Base-by-base conservation (phyloP, 2,113 vertebrate species). In the Phalacrocorax carbo region DNA sequence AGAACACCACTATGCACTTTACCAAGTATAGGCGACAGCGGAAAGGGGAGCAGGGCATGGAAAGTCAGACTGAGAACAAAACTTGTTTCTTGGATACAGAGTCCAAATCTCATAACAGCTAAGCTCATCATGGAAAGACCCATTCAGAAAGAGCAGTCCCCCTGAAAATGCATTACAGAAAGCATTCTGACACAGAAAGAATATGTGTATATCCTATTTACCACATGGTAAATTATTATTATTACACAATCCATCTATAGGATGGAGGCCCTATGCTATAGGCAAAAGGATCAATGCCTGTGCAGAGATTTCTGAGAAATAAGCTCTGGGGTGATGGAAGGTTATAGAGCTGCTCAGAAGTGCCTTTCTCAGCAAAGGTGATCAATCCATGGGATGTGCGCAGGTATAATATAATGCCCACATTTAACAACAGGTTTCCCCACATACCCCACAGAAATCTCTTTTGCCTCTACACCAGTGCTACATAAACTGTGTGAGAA, bases 11-110 rank as follows among this genome's bases (percentile, higher is more conserved):
- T 92, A 38, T 75, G 51, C 55, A 80, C 64, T 92, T 96, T 77
- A 93, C 84, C 86, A 95, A 6, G 66, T 54, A 40, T 15, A 72
- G 71, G 83, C 22, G 0, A 82, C 76, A 48, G 60, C 0, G 5
- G 61, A 46, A 54, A 86, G 44, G 58, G 38, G 27, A 57, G 21
- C 0, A 5, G 77, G 79, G 49, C 90, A 73, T 25, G 89, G 94
- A 85, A 91, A 92, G 38, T 80, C 54, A 87, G 89, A 79, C 22
- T 51, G 72, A 94, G 75, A 94, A 96, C 93, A 97, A 90, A 76
- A 57, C 29, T 78, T 94, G 49, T 18, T 88, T 95, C 94, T 97
- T 69, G 89, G 36, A 88, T 72, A 79, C 25, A 79, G 86, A 87
- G 51, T 73, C 71, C 34, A 76, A 96, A 73, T 86, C 40, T 55